These are phyloP conservation scores for Sciurus niger DNA, from an alignment of 2,113 vertebrate species.

Conservation along the genomic window DNA sequence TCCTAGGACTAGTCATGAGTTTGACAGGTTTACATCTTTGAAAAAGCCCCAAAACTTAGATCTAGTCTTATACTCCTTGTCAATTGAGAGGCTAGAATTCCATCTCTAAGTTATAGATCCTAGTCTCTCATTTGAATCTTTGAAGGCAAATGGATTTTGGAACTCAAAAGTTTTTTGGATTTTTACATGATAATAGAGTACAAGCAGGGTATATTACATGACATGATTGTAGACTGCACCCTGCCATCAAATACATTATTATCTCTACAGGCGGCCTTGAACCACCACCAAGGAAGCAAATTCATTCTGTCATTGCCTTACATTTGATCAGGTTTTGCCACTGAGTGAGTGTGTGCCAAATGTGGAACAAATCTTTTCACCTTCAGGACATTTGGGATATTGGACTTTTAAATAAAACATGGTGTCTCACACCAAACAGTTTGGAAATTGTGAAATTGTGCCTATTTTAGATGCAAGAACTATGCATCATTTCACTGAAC, in stretches of 20 bases:
- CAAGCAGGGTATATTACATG: fast-evolving
- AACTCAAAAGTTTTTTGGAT: not conserved
- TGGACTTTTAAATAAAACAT: constrained; percentile 3
- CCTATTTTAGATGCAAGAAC: constrained; percentile 5
- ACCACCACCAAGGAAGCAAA: not conserved
- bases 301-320: fast-evolving
- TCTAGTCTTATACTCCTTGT: not conserved
- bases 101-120: not conserved
- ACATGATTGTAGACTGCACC: fast-evolving
- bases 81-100: not conserved
- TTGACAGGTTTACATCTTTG: not conserved
- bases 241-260: too few species aligned
- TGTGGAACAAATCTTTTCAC: not conserved
- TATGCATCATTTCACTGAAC: constrained; percentile 37
- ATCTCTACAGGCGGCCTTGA: not conserved
- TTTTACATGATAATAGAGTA: not conserved
- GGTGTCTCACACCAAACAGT: not conserved
- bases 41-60: not conserved
- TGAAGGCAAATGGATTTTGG: not conserved
- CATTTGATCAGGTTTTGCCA: not conserved
- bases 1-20: not conserved
- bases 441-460: not conserved
- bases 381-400: not conserved
- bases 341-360: not conserved
- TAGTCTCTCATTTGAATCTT: not conserved